Percentiles rank a stretch among this genome's conserved stretches.
These are phyloP conservation scores for Ariolimax columbianus DNA, from an alignment of 2,888 invertebrate species.

Conservation along the genomic window DNA sequence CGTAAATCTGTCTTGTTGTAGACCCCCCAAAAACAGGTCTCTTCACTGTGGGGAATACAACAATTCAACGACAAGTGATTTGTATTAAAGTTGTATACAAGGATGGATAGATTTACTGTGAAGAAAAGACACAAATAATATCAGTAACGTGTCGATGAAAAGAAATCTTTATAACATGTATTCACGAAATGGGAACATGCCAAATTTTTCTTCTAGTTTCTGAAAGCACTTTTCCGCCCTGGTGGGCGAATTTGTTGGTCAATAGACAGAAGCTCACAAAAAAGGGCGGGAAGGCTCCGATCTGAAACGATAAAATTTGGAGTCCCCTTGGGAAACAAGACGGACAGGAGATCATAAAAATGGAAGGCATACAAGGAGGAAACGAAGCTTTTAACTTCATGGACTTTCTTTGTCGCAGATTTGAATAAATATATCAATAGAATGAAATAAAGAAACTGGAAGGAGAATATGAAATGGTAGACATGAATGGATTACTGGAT, in stretches of 20 bases:
- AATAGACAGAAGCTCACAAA: conserved; percentile 17
- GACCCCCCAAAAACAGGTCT: too few relatives aligned
- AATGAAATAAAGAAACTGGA: neutral
- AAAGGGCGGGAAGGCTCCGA: neutral
- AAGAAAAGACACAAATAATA: neutral
- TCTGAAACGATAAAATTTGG: conserved; percentile 23
- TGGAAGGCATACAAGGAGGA: neutral
- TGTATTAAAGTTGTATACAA: neutral
- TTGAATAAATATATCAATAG: conserved; percentile 14
- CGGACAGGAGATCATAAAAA: conserved; percentile 7
- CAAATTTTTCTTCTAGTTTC: neutral
- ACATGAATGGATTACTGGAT: conserved; percentile 9
- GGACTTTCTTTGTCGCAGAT: conserved; percentile 24
- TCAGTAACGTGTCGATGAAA: neutral
- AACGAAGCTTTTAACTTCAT: conserved; percentile 29
- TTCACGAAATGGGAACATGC: neutral
- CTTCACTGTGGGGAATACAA: neutral
- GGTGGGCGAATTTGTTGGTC: conserved; percentile 7
- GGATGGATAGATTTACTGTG: neutral
- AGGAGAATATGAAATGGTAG: conserved; percentile 1
- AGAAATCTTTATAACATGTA: neutral
- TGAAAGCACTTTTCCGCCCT: neutral
- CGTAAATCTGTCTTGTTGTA: too few relatives aligned
- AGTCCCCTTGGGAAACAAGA: conserved; percentile 17
- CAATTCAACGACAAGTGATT: neutral